Evolutionary conservation across 2,888 invertebrate genomes (phyloP), one percentile per base, ranked within the genome.

Genomic region (Coenonympha glycerion): DNA sequence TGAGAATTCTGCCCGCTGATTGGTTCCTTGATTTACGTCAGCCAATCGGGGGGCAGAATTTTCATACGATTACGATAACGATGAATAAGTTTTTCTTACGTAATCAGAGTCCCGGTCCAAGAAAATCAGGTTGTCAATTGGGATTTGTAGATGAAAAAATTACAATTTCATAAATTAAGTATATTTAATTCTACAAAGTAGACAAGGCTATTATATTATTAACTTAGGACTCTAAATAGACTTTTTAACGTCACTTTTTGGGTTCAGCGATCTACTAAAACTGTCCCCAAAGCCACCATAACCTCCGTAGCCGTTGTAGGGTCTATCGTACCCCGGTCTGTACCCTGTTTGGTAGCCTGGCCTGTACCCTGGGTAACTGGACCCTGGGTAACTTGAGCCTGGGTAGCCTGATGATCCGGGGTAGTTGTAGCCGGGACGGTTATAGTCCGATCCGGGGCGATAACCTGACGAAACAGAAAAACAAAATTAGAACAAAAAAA

Each of bases 251-350:
- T 79, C 82, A 0, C 68, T 76, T 63, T 80, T 84, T 26, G 80
- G 72, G 0, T 76, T 76, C 0, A 80, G 54, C 0, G 66, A 64
- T 47, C 76, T 73, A 55, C 73, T n/a, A n/a, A n/a, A n/a, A n/a
- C n/a, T 73, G 60, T 73, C 77, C 48, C 79, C 80, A 39, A 42
- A 49, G 2, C 66, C 72, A 50, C 76, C 75, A 3, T 76, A 77
- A 3, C 79, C 75, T 56, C 71, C 71, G 66, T 75, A 82, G 55
- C 73, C 78, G 13, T 75, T 78, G 46, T 70, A 53, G 61, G 63
- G 66, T 66, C 63, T 63, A 55, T 44, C 44, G 19, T 47, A 52
- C 0, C 57, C 52, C 3, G 61, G 62, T 22, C 68, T 58, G n/a
- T n/a, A n/a, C n/a, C n/a, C n/a, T n/a, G n/a, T n/a, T 8, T 57